Base-by-base conservation (phyloP, 1,140 invertebrate species). In the Notospermus geniculatus region DNA sequence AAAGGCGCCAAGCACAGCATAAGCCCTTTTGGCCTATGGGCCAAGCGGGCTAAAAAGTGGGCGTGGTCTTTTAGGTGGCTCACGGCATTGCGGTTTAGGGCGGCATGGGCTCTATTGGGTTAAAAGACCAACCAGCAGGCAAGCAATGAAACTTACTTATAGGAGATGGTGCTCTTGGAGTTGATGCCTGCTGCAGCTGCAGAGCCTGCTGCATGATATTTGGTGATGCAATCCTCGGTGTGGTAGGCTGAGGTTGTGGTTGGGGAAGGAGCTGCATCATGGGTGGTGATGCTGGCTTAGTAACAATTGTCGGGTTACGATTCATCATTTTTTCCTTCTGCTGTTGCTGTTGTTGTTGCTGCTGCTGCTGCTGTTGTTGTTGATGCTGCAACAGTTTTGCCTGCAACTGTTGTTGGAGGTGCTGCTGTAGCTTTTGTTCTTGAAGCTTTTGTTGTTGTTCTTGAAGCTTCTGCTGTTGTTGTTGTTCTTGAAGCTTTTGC, bases 301-400 rank as follows among this genome's bases (percentile, higher is more conserved):
- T 74, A 17, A 77, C 71, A 52, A 78, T 76, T 28, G 71, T 74
- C 9, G 73, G 75, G 59, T 76, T 75, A 58, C 73, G 72, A 57
- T 78, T 76, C 25, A 78, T 68, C 43, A 77, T 72, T 60, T 71
- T 78, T 57, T 68, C 80, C 63, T 91, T 89, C 39, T 88, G 85
- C 66, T 90, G 88, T 19, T 86, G 86, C 71, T 83, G 54, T 4
- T 46, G 55, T 39, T 53, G 54, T 80, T 89, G 90, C 77, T 85
- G 70, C 23, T 90, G 79, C 74, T 91, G 89, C 70, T 91, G 89
- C 67, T n/a, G n/a, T 80, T 89, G 90, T 78, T 85, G 70, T 23
- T 90, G 79, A 74, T 91, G 89, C 70, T 91, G 89, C 67, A 89
- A 86, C 43, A 91, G 52, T n/a, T 50, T 50, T 7, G n/a, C 46